Evolutionary conservation across 2,888 invertebrate species (phyloP), one percentile per base, ranked within the genome.

Genomic region (Andrena marginata): DNA sequence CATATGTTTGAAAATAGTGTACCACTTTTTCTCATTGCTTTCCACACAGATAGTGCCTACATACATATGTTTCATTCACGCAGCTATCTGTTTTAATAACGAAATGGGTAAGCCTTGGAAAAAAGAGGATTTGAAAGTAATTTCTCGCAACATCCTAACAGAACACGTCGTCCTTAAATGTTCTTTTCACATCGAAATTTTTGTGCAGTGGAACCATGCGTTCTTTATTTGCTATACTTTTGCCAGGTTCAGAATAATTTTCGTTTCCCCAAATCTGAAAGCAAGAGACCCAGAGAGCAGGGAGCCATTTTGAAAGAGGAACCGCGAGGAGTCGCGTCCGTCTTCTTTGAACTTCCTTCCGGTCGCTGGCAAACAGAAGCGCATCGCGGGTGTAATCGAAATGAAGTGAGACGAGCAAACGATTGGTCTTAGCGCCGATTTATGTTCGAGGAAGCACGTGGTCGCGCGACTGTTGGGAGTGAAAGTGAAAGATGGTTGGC

Each of bases 401-500:
- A 33, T n/a, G 51, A 64, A 29, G 65, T 33, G 65, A 67, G 20
- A 2, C 20, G 8, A 42, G 16, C 13, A 31, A 2, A 7, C 35
- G 51, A 31, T 23, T 42, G 63, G 26, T 29, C 54, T 48, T 4
- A 48, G 48, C 49, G 65, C 33, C 35, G 80, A 70, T 85, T 82
- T 86, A 82, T 70, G 79, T 77, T 77, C 67, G 67, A 42, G 77
- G 74, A 65, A 84, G 69, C 89, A 89, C 89, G 89, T 89, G 89
- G 86, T 62, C 62, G 70, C 56, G 76, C 72, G 80, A 59, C 33
- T 20, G 54, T 48, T 51, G 63, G 69, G 84, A 89, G 90, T 91
- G 90, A 90, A 90, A 90, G 90, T 90, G 85, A 89, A 88, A 85
- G 85, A 90, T 86, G 80, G 80, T 68, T 71, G 75, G 29, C 31